phyloP scores from a whole-genome alignment of 30 jellyfish, hydroid and myxozoan species.

The Morbakka virulenta region DNA sequence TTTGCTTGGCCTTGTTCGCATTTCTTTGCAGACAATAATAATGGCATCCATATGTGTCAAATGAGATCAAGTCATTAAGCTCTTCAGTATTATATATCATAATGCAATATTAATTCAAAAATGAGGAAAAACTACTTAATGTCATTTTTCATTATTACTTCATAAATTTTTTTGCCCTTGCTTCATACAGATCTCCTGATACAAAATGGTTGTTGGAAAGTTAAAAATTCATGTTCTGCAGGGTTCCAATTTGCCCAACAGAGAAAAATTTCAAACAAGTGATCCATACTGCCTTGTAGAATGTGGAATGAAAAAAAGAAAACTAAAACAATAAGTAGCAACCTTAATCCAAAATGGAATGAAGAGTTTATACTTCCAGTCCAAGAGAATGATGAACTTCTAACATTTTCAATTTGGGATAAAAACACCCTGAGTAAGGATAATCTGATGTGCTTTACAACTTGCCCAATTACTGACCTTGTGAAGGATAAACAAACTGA shows the following conservation, averaged over 20 bases:
- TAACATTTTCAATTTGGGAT: constrained; percentile 88
- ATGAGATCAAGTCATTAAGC: too few relatives aligned
- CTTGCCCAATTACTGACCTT: constrained; percentile 52
- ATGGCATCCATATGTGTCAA: too few relatives aligned
- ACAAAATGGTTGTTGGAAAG: constrained; percentile 79
- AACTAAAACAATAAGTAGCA: constrained; percentile 78
- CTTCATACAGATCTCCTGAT: too few relatives aligned
- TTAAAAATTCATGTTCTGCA: constrained; percentile 55
- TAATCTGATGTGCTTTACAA: constrained; percentile 82
- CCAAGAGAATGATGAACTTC: constrained; percentile 55
- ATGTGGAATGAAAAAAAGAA: constrained; percentile 46
- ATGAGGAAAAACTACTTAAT: too few relatives aligned
- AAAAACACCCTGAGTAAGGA: constrained; percentile 80
- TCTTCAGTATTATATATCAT: too few relatives aligned
- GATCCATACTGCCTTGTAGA: constrained; percentile 94
- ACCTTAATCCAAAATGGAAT: constrained; percentile 90
- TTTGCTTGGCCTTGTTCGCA: too few relatives aligned
- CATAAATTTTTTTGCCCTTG: too few relatives aligned
- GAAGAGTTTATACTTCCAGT: constrained; percentile 66
- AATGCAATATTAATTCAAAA: too few relatives aligned
- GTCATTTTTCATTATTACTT: too few relatives aligned
- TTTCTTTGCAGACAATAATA: too few relatives aligned
- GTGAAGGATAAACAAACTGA: constrained; percentile 54
- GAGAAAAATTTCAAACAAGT: constrained; percentile 88
- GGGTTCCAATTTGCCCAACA: constrained; percentile 68